Base-by-base conservation (phyloP, 2,888 invertebrate genomes). In the Tetragnatha montana region DNA sequence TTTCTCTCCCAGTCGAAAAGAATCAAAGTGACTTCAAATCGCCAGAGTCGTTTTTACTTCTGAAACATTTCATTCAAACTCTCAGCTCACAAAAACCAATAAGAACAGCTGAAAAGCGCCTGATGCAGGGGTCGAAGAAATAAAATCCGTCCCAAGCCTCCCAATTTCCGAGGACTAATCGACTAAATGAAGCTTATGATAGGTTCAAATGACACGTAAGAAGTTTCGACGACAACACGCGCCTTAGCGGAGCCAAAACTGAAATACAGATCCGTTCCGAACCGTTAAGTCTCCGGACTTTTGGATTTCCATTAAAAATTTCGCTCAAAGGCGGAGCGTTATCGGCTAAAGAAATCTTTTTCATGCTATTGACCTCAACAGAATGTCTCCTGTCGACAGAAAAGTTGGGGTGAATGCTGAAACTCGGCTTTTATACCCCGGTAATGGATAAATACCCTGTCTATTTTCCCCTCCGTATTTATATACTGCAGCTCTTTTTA, bases 191-290 rank as follows among this genome's bases (percentile, higher is more conserved):
- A 74, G 87, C 81, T 69, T 51, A 60, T 35, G 71, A 79, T 71
- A 35, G 49, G n/a, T 50, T 47, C 78, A 87, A 87, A 87, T 81
- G 87, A 87, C 60, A 74, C 74, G 81, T 80, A 87, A 87, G 14
- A n/a, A 76, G 35, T 79, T 79, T 10, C 79, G 83, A 74, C 75
- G 83, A 83, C 83, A 83, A 35, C 83, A 75, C 60, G 14, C 74
- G 81, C 68, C 80, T 74, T 69, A 51, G 22, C 74, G 50, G 68
- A 81, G 76, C 73, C 51, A 19, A 70, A 81, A 75, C 60, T 19
- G 68, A 79, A 68, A 79, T 21, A 69, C 74, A 79, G 47, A 79
- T 51, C 73, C 51, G 51, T 87, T 87, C 87, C 87, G n/a, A 81
- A 68, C 87, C 80, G 87, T 87, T 87, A 87, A 35, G 69, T 79